These are phyloP conservation scores for Procambarus virginalis DNA, from an alignment of 1,140 invertebrate genomes.

Conservation along the genomic window DNA sequence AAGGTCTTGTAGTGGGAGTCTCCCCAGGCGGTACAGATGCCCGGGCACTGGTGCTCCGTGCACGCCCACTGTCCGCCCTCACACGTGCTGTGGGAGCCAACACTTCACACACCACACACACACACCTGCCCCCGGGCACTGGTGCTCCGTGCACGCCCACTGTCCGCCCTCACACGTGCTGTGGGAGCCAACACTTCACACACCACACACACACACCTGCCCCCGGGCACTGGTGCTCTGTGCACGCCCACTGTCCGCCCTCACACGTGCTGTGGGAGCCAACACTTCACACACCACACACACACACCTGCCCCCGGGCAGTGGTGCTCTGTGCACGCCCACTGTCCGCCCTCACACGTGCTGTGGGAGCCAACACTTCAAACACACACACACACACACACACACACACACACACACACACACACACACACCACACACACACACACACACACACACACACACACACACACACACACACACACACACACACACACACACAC, in stretches of 20 bases:
- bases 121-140: conserved; percentile 75
- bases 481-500: too few species aligned
- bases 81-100: too few species aligned
- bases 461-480: too few species aligned
- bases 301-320: conserved; percentile 75
- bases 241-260: conserved; percentile 74
- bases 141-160: conserved; percentile 72
- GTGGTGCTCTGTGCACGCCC: conserved; percentile 73
- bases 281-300: neutral
- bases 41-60: conserved; percentile 74
- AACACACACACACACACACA: neutral
- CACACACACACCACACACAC: too few species aligned
- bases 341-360: conserved; percentile 74
- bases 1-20: conserved; percentile 92
- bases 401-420: too few species aligned
- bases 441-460: too few species aligned
- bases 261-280: conserved; percentile 75
- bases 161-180: conserved; percentile 77
- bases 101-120: neutral
- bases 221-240: conserved; percentile 76
- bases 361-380: conserved; percentile 73
- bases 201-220: neutral
- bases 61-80: conserved; percentile 39
- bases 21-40: conserved; percentile 86
- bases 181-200: neutral